phyloP scores from a whole-genome alignment of 2,888 invertebrate species.

The Aleiodes leptofemur region DNA sequence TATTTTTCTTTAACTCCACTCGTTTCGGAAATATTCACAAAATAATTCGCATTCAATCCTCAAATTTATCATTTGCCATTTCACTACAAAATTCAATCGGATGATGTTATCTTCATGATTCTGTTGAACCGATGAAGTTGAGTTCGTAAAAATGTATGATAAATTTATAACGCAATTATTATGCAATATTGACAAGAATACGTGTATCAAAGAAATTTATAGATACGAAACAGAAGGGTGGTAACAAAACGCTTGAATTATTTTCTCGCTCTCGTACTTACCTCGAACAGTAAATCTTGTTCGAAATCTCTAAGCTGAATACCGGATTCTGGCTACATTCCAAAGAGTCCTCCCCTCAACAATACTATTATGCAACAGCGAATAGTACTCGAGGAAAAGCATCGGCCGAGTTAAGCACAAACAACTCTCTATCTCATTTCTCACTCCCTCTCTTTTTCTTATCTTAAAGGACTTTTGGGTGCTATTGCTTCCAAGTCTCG shows the following conservation, averaged over 20 bases:
- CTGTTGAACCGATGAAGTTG: too few relatives aligned
- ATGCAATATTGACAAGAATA: not conserved
- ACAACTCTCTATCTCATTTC: slow-evolving; percentile 1
- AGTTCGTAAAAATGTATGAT: too few relatives aligned
- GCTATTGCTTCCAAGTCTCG: not conserved
- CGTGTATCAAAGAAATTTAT: not conserved
- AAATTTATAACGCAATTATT: not conserved
- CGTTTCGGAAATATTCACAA: too few relatives aligned
- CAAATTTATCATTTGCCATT: too few relatives aligned
- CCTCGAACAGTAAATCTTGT: slow-evolving; percentile 45
- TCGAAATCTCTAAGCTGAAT: slow-evolving; percentile 47
- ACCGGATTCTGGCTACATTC: slow-evolving; percentile 44
- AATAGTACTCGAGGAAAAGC: slow-evolving; percentile 37
- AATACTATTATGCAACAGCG: slow-evolving; percentile 47
- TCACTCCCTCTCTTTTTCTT: not conserved
- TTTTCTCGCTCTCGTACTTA: slow-evolving; percentile 23
- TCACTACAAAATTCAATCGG: too few relatives aligned
- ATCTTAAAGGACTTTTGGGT: not conserved
- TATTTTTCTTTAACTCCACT: too few relatives aligned
- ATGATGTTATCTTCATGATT: too few relatives aligned
- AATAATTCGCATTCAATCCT: too few relatives aligned
- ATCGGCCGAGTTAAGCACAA: slow-evolving; percentile 23
- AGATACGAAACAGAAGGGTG: not conserved
- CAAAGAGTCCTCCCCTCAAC: slow-evolving; percentile 45
- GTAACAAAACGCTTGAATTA: slow-evolving; percentile 22